phyloP scores from a whole-genome alignment of 2,113 vertebrate genomes.

The Okapia johnstoni region DNA sequence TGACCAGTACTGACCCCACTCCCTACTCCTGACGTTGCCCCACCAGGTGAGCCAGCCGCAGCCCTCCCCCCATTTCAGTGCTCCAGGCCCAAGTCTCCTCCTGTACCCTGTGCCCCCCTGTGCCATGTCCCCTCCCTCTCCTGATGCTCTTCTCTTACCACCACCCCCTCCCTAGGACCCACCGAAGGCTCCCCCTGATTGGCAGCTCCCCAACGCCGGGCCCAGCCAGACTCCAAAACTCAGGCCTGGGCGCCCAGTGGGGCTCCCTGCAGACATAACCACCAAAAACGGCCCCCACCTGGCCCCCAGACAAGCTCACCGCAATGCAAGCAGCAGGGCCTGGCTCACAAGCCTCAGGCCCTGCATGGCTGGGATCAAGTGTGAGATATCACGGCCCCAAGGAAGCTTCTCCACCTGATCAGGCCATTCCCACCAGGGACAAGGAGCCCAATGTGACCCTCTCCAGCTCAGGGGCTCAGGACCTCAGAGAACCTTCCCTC shows the following conservation, averaged over 20 bases:
- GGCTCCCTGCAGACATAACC: neutral
- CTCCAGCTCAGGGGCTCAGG: neutral
- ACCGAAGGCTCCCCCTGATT: neutral
- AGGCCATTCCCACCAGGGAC: neutral
- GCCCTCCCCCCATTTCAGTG: neutral
- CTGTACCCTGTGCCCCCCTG: fast-evolving
- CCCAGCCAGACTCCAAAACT: neutral
- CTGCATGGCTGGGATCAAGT: too few species aligned
- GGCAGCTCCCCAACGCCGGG: neutral
- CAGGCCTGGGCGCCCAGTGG: neutral
- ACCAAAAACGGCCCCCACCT: neutral
- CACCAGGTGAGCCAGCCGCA: neutral
- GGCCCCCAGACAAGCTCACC: too few species aligned
- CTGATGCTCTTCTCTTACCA: neutral
- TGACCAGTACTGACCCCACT: too few species aligned
- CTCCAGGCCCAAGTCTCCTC: neutral
- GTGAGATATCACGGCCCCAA: neutral
- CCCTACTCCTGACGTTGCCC: neutral
- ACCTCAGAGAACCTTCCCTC: neutral
- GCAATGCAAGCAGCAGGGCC: neutral
- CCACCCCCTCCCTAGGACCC: neutral
- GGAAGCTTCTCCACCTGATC: neutral
- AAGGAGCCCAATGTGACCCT: neutral
- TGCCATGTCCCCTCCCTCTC: neutral
- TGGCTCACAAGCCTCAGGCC: neutral